A percentile compares a stretch with the other conserved stretches of the same genome.
Evolutionary conservation across 1,140 invertebrate genomes (phyloP).

Genomic region (Ooceraea biroi): DNA sequence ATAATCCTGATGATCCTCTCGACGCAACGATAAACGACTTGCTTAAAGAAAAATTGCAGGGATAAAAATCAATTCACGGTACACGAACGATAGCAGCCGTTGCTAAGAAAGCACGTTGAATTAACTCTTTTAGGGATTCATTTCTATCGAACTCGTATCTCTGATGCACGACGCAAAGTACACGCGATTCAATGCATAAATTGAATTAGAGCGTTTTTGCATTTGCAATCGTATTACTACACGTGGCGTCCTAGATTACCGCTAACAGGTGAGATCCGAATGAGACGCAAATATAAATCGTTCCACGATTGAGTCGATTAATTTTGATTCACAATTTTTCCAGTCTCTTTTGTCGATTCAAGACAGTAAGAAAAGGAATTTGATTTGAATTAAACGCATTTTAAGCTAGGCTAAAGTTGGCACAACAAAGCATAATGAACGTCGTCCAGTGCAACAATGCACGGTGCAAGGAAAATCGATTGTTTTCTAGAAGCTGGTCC

Average conservation of each 20-base stretch:
- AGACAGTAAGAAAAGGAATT: conserved; percentile 20
- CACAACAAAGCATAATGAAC: conserved; percentile 7
- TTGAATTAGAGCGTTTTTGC: conserved; percentile 30
- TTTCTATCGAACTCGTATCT: background rate
- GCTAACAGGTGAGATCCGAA: conserved; percentile 22
- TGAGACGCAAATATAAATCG: conserved; percentile 5
- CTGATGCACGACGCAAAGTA: conserved; percentile 1
- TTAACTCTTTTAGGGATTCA: background rate
- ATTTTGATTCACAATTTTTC: background rate
- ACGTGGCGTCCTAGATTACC: conserved; percentile 21
- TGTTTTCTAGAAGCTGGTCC: conserved; percentile 44
- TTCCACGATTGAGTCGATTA: background rate
- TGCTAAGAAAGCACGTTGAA: background rate
- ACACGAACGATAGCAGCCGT: conserved; percentile 34
- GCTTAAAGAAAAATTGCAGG: background rate
- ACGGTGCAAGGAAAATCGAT: conserved; percentile 44
- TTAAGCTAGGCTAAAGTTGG: conserved; percentile 22
- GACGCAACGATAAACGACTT: background rate
- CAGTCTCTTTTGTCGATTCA: background rate
- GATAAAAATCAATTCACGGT: conserved; percentile 1
- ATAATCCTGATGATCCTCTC: conserved; percentile 37
- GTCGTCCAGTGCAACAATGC: conserved; percentile 1
- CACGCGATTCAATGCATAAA: background rate
- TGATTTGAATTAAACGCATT: conserved; percentile 2
- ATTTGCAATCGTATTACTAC: conserved; percentile 18